Evolutionary conservation across 2,113 vertebrate genomes (phyloP).

Genomic region (Pagrus major): DNA sequence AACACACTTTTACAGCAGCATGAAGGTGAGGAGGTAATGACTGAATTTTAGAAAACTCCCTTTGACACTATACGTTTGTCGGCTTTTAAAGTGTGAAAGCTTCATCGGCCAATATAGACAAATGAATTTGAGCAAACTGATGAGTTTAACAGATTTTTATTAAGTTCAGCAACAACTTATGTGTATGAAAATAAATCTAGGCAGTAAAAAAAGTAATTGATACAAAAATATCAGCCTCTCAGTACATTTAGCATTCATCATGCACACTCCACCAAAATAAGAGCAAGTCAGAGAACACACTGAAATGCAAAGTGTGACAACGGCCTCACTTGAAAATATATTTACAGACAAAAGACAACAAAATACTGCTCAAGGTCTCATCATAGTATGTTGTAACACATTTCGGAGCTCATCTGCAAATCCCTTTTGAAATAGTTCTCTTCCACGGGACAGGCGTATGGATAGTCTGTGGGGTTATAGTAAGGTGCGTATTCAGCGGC

Average conservation of each 20-base stretch:
- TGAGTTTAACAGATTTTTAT: slow-evolving; percentile 37
- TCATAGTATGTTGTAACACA: slow-evolving; percentile 89
- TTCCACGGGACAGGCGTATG: slow-evolving; percentile 69
- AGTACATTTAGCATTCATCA: slow-evolving; percentile 41
- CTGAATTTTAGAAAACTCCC: too few relatives aligned
- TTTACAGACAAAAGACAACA: slow-evolving; percentile 51
- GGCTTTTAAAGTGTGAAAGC: too few relatives aligned
- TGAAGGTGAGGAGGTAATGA: too few relatives aligned
- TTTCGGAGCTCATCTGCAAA: slow-evolving; percentile 80
- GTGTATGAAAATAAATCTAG: slow-evolving; percentile 70
- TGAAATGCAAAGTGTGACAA: slow-evolving; percentile 16
- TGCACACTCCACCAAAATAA: slow-evolving; percentile 8
- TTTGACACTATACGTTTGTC: too few relatives aligned
- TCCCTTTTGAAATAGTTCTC: slow-evolving; percentile 87
- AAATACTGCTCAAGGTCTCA: slow-evolving; percentile 35
- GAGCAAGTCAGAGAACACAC: slow-evolving; percentile 16
- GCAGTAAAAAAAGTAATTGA: slow-evolving; percentile 1
- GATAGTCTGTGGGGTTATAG: slow-evolving; percentile 81
- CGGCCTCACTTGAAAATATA: slow-evolving; percentile 3
- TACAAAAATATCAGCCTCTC: slow-evolving; percentile 51
- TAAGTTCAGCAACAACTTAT: slow-evolving; percentile 30
- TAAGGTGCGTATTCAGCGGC: slow-evolving; percentile 76
- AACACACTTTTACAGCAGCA: too few relatives aligned
- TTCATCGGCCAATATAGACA: background rate
- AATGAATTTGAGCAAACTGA: background rate